A percentile compares a stretch with the other conserved stretches of the same genome.
Conservation (phyloP, 2,888 invertebrate species). For the Ganaspis brasiliensis region DNA sequence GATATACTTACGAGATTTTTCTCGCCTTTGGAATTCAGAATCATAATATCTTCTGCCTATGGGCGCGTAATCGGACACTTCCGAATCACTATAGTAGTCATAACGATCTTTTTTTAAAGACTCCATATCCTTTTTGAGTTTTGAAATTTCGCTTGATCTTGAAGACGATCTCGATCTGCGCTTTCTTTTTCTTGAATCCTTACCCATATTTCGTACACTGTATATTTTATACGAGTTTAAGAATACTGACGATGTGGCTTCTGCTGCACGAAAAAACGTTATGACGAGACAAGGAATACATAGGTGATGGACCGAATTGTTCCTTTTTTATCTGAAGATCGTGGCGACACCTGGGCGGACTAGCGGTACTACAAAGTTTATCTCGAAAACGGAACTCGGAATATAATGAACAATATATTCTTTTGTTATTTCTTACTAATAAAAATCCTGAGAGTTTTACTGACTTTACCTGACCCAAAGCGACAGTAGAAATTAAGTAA, state of each 20-base stretch:
- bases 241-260: neutral
- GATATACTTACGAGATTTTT: neutral
- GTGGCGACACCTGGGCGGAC: neutral
- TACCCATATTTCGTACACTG: neutral
- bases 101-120: neutral
- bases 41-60: neutral
- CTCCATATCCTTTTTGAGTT: neutral
- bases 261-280: neutral
- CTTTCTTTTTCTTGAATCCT: neutral
- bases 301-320: neutral
- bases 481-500: too few relatives aligned
- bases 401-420: too few relatives aligned
- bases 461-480: too few relatives aligned
- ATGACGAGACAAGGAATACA: neutral
- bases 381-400: slow-evolving; percentile 1
- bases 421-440: too few relatives aligned
- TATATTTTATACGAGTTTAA: neutral
- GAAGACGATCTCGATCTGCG: neutral
- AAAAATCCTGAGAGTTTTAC: too few relatives aligned
- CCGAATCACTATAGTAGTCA: neutral
- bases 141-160: neutral
- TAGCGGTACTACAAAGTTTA: neutral
- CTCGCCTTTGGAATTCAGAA: neutral
- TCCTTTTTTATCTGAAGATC: neutral
- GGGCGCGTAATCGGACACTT: neutral